phyloP scores from a whole-genome alignment of 2,797 vertebrate species.

The Pangasius djambal region DNA sequence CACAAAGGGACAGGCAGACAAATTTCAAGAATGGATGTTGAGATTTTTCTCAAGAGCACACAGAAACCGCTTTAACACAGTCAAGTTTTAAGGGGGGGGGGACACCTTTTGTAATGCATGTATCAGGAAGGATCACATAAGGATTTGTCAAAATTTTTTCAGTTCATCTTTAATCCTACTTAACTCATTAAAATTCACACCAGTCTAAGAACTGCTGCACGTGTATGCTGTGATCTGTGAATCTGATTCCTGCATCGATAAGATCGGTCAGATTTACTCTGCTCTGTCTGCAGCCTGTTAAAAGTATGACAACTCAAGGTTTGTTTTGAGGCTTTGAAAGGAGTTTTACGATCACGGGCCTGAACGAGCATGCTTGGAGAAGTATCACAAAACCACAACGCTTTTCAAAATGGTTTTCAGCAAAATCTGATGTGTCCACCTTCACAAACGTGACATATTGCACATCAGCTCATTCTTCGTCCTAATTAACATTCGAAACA shows the following conservation, averaged over 20 bases:
- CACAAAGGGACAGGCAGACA: conserved; percentile 39
- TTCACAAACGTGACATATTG: not conserved
- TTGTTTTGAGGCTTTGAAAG: not conserved
- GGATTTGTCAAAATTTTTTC: not conserved
- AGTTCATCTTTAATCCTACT: conserved; percentile 15
- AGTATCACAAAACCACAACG: not conserved
- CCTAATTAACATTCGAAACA: not conserved
- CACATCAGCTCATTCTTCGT: not conserved
- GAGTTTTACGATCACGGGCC: not conserved
- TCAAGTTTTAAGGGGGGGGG: not conserved
- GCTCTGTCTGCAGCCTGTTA: not conserved
- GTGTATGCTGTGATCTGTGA: not conserved
- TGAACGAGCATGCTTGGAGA: conserved; percentile 20
- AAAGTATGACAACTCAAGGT: not conserved
- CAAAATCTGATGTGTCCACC: not conserved
- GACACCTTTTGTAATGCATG: conserved; percentile 34
- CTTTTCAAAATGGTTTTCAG: conserved; percentile 1
- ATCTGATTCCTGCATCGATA: not conserved
- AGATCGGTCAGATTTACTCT: not conserved
- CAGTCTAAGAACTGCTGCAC: not conserved
- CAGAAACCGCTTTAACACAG: conserved; percentile 8
- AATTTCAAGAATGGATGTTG: conserved; percentile 21
- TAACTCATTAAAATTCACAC: conserved; percentile 1
- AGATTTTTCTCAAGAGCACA: conserved; percentile 36
- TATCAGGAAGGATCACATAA: conserved; percentile 23